Conservation (phyloP, 2,797 vertebrate genomes). For the Loriculus beryllinus region DNA sequence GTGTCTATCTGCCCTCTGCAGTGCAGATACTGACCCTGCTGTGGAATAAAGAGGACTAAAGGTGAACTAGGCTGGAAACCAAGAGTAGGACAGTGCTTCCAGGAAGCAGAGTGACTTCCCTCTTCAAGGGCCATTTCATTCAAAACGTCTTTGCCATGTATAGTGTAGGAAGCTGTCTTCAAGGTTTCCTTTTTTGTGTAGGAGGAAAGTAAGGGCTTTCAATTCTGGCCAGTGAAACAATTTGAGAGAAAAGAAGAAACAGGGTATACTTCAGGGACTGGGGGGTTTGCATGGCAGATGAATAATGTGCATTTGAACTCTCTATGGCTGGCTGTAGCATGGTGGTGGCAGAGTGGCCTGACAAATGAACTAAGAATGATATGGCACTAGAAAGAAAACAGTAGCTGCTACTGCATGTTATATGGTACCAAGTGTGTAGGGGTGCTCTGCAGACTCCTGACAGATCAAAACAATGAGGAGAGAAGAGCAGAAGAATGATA, state of each 20-base stretch:
- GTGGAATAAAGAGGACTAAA: neutral
- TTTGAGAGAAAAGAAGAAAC: neutral
- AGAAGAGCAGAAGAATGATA: neutral
- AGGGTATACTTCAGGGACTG: neutral
- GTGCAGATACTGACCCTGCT: neutral
- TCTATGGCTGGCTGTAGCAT: fast-evolving
- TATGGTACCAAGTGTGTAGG: neutral
- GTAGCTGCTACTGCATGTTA: neutral
- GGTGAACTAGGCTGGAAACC: neutral
- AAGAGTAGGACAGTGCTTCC: neutral
- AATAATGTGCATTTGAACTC: neutral
- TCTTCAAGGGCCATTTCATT: neutral
- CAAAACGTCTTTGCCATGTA: neutral
- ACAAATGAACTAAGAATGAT: neutral
- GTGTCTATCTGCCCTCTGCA: neutral
- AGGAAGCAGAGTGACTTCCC: neutral
- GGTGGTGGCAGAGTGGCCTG: neutral
- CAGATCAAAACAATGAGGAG: neutral
- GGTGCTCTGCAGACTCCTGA: neutral
- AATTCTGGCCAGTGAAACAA: neutral
- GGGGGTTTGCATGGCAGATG: neutral
- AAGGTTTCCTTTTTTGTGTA: neutral
- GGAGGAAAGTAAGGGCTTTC: neutral
- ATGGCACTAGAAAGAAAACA: neutral
- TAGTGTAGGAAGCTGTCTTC: neutral